These are phyloP conservation scores for Epinotia nisella DNA, from an alignment of 2,888 invertebrate genomes.

Conservation along the genomic window DNA sequence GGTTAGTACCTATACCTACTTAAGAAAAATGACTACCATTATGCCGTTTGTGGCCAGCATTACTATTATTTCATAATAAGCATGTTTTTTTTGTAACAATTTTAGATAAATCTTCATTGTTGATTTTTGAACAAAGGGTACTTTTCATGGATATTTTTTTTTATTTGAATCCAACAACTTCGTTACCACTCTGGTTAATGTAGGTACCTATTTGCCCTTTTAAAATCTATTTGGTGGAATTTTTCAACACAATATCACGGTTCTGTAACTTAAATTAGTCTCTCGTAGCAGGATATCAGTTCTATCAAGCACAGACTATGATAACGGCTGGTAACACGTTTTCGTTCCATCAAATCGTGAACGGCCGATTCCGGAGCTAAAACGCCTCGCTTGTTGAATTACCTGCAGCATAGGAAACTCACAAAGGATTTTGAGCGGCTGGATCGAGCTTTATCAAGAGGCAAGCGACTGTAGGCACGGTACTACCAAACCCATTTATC, in stretches of 20 bases:
- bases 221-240: neutral
- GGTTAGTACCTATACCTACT: too few species aligned
- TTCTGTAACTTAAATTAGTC: neutral
- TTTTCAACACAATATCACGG: neutral
- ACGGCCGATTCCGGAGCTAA: conserved; percentile 2
- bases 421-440: conserved; percentile 38
- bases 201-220: neutral
- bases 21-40: neutral
- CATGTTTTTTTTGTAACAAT: too few species aligned
- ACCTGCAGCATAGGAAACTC: conserved; percentile 35
- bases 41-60: neutral
- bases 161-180: too few species aligned
- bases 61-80: neutral
- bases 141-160: too few species aligned
- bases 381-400: conserved; percentile 35
- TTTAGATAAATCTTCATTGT: too few species aligned
- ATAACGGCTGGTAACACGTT: conserved; percentile 14
- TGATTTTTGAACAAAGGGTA: too few species aligned
- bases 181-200: neutral
- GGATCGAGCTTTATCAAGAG: conserved; percentile 34
- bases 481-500: conserved; percentile 28
- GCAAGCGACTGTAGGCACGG: conserved; percentile 36
- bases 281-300: neutral
- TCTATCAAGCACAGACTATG: neutral
- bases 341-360: conserved; percentile 3